Percentiles rank a stretch among this genome's conserved stretches.
Evolutionary conservation across 2,797 vertebrate species (phyloP).

Genomic region (Trachurus trachurus): DNA sequence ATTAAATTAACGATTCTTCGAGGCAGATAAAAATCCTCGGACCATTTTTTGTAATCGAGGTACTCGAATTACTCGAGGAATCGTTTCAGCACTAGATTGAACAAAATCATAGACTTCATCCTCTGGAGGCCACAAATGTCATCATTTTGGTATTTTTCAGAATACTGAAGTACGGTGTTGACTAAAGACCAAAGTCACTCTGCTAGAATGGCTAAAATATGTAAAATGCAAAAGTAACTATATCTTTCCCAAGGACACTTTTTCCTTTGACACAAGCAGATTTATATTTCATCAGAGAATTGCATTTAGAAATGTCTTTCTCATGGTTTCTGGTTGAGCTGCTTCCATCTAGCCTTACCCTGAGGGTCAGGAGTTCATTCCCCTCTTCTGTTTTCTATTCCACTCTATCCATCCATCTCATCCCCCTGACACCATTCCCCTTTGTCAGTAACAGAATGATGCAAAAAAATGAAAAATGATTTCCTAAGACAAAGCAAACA

Average conservation of each 20-base stretch:
- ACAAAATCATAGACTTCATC: neutral
- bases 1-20: no score
- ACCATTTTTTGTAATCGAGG: no score
- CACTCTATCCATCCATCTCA: slow-evolving; percentile 40
- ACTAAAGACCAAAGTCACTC: neutral
- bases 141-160: neutral
- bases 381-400: slow-evolving; percentile 26
- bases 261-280: neutral
- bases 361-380: slow-evolving; percentile 49
- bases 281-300: slow-evolving; percentile 19
- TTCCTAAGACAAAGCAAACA: slow-evolving; percentile 26
- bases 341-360: slow-evolving; percentile 21
- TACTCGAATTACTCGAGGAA: no score
- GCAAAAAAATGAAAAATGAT: slow-evolving; percentile 42
- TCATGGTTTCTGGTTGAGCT: slow-evolving; percentile 26
- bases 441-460: slow-evolving; percentile 27
- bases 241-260: neutral
- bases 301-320: slow-evolving; percentile 46
- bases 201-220: neutral
- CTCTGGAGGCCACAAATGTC: neutral
- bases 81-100: no score
- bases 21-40: no score
- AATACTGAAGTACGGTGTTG: neutral
- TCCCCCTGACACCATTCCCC: slow-evolving; percentile 17
- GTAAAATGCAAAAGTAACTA: neutral